These are phyloP conservation scores for Pocillopora meandrina DNA, from an alignment of 92 coral and sea anemone genomes.

Conservation along the genomic window DNA sequence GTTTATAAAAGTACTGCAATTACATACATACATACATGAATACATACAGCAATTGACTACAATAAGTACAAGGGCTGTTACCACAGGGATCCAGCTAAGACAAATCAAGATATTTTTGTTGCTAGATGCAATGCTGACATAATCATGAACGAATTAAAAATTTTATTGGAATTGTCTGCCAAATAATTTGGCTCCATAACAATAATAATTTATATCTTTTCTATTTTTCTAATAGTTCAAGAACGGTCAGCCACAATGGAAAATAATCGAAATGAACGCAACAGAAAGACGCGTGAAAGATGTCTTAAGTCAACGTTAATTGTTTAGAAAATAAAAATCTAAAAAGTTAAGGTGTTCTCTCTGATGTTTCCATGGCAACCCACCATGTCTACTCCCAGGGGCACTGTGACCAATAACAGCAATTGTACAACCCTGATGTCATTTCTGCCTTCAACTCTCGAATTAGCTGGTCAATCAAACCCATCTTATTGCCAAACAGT, in stretches of 20 bases:
- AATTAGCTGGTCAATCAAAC: neutral
- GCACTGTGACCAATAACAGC: no score
- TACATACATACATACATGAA: conserved; percentile 22
- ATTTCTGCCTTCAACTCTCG: neutral
- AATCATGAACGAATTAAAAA: conserved; percentile 52
- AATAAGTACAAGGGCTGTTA: neutral
- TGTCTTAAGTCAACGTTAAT: neutral
- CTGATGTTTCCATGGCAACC: neutral
- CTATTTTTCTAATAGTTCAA: conserved; percentile 37
- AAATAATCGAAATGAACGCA: conserved; percentile 1
- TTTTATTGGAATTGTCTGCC: conserved; percentile 42
- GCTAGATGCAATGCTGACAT: conserved; percentile 39
- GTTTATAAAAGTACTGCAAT: conserved; percentile 35
- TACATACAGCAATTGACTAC: conserved; percentile 13
- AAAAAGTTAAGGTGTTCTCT: neutral
- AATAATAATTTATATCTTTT: conserved; percentile 49
- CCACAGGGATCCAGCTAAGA: neutral
- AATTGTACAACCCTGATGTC: neutral
- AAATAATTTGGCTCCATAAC: conserved; percentile 42
- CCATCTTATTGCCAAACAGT: neutral
- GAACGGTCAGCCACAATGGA: conserved; percentile 40
- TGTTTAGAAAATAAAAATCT: neutral
- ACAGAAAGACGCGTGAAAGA: neutral
- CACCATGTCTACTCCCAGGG: neutral
- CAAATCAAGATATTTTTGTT: conserved; percentile 6